These are phyloP conservation scores for Tricholaema leucomelas DNA, from an alignment of 2,113 vertebrate species.

Conservation along the genomic window DNA sequence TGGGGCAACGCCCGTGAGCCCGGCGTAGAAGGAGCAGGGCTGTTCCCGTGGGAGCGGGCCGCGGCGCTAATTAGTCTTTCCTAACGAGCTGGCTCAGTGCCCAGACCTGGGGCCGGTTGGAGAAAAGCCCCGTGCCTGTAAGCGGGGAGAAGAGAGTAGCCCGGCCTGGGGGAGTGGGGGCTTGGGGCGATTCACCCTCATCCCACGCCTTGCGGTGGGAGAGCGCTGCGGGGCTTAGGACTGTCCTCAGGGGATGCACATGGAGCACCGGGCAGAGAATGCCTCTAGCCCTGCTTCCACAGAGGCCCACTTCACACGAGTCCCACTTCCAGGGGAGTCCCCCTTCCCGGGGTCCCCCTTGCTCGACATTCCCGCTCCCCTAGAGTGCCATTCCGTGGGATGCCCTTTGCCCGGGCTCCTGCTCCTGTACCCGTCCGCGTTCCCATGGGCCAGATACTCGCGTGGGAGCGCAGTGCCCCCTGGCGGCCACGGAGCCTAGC, in stretches of 20 bases:
- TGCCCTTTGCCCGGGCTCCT: neutral
- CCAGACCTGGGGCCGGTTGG: neutral
- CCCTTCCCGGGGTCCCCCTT: neutral
- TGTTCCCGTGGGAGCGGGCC: slow-evolving; percentile 41
- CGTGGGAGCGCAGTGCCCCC: neutral
- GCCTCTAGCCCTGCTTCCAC: neutral
- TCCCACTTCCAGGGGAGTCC: neutral
- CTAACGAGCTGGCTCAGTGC: slow-evolving; percentile 37
- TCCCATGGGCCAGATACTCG: neutral
- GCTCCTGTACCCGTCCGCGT: neutral
- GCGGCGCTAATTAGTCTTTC: neutral
- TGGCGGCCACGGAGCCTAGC: neutral
- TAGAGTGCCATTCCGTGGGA: neutral
- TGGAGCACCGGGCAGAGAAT: neutral
- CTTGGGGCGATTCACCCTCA: neutral
- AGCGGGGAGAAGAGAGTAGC: neutral
- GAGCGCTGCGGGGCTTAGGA: neutral
- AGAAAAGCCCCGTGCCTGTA: neutral
- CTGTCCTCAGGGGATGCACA: neutral
- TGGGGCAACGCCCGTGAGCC: neutral
- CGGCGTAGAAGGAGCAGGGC: neutral
- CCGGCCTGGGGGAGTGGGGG: neutral
- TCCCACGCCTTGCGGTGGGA: neutral
- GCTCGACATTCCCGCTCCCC: neutral
- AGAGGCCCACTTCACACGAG: neutral